phyloP scores from a whole-genome alignment of 2,797 vertebrate species.

The Siniperca obscura region DNA sequence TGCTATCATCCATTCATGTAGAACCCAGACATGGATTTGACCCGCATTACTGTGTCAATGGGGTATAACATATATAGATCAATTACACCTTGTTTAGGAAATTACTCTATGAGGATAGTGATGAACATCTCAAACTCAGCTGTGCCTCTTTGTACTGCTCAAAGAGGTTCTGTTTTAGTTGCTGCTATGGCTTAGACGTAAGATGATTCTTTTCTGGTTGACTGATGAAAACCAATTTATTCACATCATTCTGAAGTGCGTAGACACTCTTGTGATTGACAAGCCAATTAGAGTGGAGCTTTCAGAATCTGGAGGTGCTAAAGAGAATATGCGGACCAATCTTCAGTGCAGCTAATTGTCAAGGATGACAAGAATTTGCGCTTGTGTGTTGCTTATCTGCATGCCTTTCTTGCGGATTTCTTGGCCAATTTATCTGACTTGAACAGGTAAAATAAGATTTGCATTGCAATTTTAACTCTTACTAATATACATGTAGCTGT shows the following conservation, averaged over 20 bases:
- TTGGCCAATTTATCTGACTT: no score
- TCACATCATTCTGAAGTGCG: neutral
- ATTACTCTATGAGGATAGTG: neutral
- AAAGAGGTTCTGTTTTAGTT: neutral
- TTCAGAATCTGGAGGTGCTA: neutral
- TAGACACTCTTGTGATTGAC: neutral
- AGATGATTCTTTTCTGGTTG: neutral
- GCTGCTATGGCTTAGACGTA: no score
- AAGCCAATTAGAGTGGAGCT: neutral
- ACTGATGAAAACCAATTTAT: neutral
- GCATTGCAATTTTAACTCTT: neutral
- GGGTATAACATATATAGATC: neutral
- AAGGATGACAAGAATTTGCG: neutral
- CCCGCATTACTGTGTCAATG: neutral
- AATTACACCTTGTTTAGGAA: neutral
- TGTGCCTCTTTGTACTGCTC: neutral
- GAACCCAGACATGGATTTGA: neutral
- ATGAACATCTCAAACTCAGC: neutral
- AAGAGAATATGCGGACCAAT: no score
- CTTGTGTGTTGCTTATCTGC: neutral
- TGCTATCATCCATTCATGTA: no score
- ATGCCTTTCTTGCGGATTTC: neutral
- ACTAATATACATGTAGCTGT: neutral
- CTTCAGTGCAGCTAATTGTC: neutral
- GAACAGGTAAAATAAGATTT: neutral